Conservation (phyloP, 64 coral and sea anemone species). For the Exaiptasia diaphana region DNA sequence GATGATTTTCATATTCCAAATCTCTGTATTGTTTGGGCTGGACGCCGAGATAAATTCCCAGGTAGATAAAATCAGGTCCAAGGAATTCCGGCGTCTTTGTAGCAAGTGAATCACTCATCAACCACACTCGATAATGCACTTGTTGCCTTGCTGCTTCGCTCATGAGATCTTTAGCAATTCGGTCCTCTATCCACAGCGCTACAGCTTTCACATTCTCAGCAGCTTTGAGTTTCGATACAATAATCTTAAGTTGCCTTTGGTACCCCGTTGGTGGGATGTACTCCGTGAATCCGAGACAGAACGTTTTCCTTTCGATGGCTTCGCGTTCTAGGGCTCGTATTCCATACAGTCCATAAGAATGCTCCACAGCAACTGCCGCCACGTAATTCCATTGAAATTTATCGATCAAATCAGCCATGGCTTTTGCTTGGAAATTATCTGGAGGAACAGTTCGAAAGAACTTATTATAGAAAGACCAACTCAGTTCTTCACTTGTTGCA, state of each 20-base stretch:
- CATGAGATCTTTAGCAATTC: conserved; percentile 26
- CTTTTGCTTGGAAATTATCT: conserved; percentile 58
- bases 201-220: conserved; percentile 53
- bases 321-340: conserved; percentile 47
- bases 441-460: conserved; percentile 49
- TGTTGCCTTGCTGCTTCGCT: conserved; percentile 27
- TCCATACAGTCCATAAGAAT: conserved; percentile 61
- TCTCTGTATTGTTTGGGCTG: conserved; percentile 45
- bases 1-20: conserved; percentile 21
- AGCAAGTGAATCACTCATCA: conserved; percentile 57
- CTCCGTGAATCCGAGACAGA: conserved; percentile 56
- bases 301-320: conserved; percentile 37
- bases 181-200: conserved; percentile 52
- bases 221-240: conserved; percentile 41
- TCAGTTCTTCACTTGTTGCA: conserved; percentile 60
- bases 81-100: conserved; percentile 59
- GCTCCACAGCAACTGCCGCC: conserved; percentile 56
- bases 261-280: conserved; percentile 23
- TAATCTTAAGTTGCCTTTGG: not conserved
- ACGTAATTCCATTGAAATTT: conserved; percentile 58
- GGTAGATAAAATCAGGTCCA: conserved; percentile 50
- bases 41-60: conserved; percentile 45
- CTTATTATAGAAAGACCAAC: conserved; percentile 41
- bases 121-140: conserved; percentile 18
- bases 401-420: conserved; percentile 69